These are phyloP conservation scores for Caretta caretta DNA, from an alignment of 2,113 vertebrate species.

Conservation along the genomic window DNA sequence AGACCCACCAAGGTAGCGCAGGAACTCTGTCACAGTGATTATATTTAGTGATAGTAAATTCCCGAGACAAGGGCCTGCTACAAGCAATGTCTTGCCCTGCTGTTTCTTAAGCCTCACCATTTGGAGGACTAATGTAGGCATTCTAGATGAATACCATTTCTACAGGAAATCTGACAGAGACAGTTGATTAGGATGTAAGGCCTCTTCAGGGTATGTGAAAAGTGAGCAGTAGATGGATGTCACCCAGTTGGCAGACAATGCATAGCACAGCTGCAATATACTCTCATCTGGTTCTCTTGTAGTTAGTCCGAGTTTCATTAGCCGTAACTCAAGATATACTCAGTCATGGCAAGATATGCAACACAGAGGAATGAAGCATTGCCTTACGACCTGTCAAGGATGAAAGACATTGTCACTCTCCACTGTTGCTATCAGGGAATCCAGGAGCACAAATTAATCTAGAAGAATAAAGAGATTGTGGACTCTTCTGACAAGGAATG, in stretches of 20 bases:
- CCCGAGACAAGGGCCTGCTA: no score
- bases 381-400: neutral
- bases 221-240: neutral
- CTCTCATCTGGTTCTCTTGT: neutral
- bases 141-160: neutral
- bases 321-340: neutral
- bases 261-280: neutral
- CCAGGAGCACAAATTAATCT: neutral
- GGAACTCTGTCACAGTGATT: no score
- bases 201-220: neutral
- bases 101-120: neutral
- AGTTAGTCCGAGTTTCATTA: neutral
- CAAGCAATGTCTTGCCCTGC: rapidly evolving
- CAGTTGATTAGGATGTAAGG: neutral
- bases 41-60: no score
- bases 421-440: neutral
- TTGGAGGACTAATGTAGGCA: neutral
- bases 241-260: rapidly evolving
- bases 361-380: neutral
- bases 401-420: neutral
- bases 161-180: neutral
- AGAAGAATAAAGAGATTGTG: neutral
- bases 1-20: no score
- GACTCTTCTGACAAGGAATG: neutral
- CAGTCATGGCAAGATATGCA: neutral